Base-by-base conservation (phyloP, 2,797 vertebrate genomes). In the Pseudochromis fuscus region DNA sequence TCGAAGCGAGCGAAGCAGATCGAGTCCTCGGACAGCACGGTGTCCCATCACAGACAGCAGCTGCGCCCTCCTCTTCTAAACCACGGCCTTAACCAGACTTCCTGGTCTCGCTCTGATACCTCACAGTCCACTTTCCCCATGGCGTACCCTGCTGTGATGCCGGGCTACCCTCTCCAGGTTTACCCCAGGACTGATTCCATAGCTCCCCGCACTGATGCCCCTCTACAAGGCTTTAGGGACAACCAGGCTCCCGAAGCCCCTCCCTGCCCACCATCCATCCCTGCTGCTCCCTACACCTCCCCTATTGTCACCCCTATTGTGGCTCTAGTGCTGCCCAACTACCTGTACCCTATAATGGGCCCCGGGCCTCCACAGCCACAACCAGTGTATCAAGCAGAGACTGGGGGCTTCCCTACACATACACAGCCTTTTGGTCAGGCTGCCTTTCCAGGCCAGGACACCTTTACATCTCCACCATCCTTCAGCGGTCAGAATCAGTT, bases 251-350 rank as follows among this genome's bases (percentile, higher is more conserved):
- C 61, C 57, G 95, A 89, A 69, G 88, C 77, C 28, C 89, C 91
- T 16, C 51, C 46, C 21, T 93, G 92, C 27, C 63, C 90, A 0
- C 76, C 75, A 4, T 1, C 72, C 5, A 13, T 94, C 51, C 95
- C 94, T 37, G 86, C 93, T 7, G 27, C 78, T 9, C 88, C 95
- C 0, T 95, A 94, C 57, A 23, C 92, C 0, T 24, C 94, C 7
- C 93, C 96, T 10, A 44, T 96, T 76, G 90, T 96, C 71, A 92
- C 95, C 6, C 96, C 97, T 0, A 73, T 98, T 2, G 73, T 99
- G 84, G 96, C 96, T 1, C 74, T 98, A 2, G 91, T 98, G 65
- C 80, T 98, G 21, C 97, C 97, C 16, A 95, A 94, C 82, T 96
- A 94, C 3, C 30, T 96, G 74, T 96, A 94, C 77, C 92, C 95